These are phyloP conservation scores for Capreolus pygargus DNA, from an alignment of 2,113 vertebrate species.

Conservation along the genomic window DNA sequence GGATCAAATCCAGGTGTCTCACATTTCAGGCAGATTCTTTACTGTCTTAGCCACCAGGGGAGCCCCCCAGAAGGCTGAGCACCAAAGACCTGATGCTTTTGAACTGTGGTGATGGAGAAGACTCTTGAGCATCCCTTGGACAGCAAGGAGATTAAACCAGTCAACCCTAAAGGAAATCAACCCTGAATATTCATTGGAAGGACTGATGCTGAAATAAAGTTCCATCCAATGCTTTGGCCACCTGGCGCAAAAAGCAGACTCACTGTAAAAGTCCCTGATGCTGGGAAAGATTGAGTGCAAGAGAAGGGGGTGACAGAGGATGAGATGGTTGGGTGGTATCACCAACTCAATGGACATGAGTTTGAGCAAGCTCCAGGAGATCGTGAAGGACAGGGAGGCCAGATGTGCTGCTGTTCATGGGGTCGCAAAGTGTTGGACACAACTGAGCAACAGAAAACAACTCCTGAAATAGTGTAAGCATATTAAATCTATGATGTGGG, in stretches of 20 bases:
- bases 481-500: neutral
- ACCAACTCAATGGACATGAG: neutral
- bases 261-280: neutral
- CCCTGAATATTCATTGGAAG: neutral
- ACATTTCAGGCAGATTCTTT: neutral
- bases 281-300: neutral
- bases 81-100: neutral
- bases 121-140: neutral
- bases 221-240: neutral
- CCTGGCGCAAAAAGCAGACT: neutral
- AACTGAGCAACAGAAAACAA: neutral
- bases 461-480: neutral
- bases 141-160: neutral
- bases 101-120: neutral
- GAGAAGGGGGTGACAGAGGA: neutral
- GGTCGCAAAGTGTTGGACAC: neutral
- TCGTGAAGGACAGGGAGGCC: neutral
- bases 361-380: neutral
- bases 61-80: neutral
- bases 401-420: neutral
- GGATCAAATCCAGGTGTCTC: neutral
- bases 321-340: neutral
- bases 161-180: neutral
- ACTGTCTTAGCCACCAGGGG: neutral
- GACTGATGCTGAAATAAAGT: neutral